phyloP scores from a whole-genome alignment of 2,113 vertebrate genomes.

The Rattus rattus region DNA sequence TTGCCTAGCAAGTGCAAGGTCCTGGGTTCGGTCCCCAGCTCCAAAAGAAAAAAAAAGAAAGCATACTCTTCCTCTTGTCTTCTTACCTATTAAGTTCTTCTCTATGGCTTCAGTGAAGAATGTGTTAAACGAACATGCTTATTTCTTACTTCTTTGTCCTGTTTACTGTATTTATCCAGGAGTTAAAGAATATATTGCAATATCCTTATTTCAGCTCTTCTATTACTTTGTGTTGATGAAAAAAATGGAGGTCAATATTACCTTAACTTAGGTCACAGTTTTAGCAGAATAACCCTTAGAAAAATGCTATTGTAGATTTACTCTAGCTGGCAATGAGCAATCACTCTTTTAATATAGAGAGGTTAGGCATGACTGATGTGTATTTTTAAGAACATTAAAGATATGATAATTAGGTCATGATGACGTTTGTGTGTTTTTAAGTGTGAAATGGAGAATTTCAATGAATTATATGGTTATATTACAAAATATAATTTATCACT shows the following conservation, averaged over 20 bases:
- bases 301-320: neutral
- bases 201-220: neutral
- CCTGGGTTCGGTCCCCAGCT: no score
- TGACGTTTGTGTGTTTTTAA: neutral
- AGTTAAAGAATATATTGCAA: neutral
- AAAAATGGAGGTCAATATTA: neutral
- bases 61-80: neutral
- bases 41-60: neutral
- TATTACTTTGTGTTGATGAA: conserved; percentile 16
- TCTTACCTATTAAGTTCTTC: neutral
- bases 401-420: neutral
- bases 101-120: neutral
- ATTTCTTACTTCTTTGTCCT: neutral
- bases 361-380: neutral
- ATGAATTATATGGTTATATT: neutral
- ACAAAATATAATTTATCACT: neutral
- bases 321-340: neutral
- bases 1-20: no score
- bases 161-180: neutral
- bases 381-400: conserved; percentile 35
- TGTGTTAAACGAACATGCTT: neutral
- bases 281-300: neutral
- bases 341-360: conserved; percentile 9
- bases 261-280: neutral
- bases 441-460: conserved; percentile 4